These are phyloP conservation scores for Melanostigma gelatinosum DNA, from an alignment of 2,113 vertebrate species.

Conservation along the genomic window DNA sequence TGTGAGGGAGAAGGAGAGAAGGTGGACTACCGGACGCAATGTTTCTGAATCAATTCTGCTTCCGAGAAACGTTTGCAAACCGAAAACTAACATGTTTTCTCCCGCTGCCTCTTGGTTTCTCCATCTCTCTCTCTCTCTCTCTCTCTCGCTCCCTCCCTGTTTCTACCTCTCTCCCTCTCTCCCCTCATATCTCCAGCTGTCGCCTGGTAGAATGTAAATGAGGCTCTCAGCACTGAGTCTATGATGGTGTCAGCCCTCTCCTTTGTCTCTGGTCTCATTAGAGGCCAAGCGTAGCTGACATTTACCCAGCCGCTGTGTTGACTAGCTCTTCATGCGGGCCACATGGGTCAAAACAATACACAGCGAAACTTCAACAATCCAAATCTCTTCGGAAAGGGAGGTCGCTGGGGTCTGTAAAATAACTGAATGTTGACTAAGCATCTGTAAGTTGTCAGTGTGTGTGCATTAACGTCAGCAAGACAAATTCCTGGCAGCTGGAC, in stretches of 20 bases:
- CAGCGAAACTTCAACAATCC: constrained; percentile 32
- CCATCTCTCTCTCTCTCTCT: constrained; percentile 8
- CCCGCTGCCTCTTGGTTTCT: constrained; percentile 14
- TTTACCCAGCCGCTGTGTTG: constrained; percentile 67
- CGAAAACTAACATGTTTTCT: constrained; percentile 30
- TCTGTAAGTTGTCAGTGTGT: background rate
- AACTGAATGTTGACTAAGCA: background rate
- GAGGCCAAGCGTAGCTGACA: constrained; percentile 69
- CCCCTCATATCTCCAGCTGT: constrained; percentile 66
- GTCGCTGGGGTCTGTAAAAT: background rate
- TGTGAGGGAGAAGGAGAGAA: background rate
- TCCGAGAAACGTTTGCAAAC: constrained; percentile 27
- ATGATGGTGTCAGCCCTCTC: constrained; percentile 68
- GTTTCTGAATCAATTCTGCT: background rate
- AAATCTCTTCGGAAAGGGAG: constrained; percentile 16
- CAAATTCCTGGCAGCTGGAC: background rate
- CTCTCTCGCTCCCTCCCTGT: background rate
- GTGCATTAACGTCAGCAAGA: background rate
- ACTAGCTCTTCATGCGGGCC: constrained; percentile 61
- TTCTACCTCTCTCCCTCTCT: constrained; percentile 14
- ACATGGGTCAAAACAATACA: constrained; percentile 68
- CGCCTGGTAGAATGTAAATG: constrained; percentile 75
- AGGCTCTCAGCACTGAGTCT: constrained; percentile 62
- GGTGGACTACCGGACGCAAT: background rate
- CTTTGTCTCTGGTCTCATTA: constrained; percentile 75